Percentiles rank a stretch among this genome's conserved stretches.
These are phyloP conservation scores for Galleria mellonella DNA, from an alignment of 1,140 invertebrate genomes.

Conservation along the genomic window DNA sequence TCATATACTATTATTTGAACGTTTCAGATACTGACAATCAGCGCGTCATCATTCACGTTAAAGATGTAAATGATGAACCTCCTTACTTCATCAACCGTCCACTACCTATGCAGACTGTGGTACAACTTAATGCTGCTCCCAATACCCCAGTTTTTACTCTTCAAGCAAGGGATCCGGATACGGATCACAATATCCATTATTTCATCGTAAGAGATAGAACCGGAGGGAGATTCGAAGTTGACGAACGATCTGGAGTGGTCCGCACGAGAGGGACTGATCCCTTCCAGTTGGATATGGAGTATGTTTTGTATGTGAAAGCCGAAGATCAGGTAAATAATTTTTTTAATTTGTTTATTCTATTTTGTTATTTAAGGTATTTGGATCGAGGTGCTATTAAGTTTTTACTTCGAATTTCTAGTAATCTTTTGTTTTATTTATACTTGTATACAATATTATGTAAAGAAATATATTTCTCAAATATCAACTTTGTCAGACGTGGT, in stretches of 20 bases:
- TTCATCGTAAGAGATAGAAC: constrained; percentile 94
- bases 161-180: constrained; percentile 95
- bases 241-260: constrained; percentile 95
- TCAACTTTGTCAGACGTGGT: too few relatives aligned
- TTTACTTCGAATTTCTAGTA: too few relatives aligned
- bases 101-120: constrained; percentile 96
- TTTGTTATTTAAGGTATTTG: too few relatives aligned
- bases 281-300: constrained; percentile 96
- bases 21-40: constrained; percentile 94
- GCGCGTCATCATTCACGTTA: constrained; percentile 94
- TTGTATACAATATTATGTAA: too few relatives aligned
- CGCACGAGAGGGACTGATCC: constrained; percentile 91
- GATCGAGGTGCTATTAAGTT: too few relatives aligned
- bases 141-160: constrained; percentile 97
- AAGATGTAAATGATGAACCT: constrained; percentile 96
- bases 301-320: constrained; percentile 95
- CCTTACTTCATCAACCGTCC: constrained; percentile 97
- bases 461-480: too few relatives aligned
- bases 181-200: constrained; percentile 96
- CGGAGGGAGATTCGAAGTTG: constrained; percentile 87
- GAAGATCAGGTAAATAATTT: constrained; percentile 83
- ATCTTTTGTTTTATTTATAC: too few relatives aligned
- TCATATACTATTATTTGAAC: not conserved
- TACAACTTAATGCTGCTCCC: constrained; percentile 94
- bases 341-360: too few relatives aligned